Conservation (phyloP, 2,888 invertebrate species). For the Loripinus fragilis region DNA sequence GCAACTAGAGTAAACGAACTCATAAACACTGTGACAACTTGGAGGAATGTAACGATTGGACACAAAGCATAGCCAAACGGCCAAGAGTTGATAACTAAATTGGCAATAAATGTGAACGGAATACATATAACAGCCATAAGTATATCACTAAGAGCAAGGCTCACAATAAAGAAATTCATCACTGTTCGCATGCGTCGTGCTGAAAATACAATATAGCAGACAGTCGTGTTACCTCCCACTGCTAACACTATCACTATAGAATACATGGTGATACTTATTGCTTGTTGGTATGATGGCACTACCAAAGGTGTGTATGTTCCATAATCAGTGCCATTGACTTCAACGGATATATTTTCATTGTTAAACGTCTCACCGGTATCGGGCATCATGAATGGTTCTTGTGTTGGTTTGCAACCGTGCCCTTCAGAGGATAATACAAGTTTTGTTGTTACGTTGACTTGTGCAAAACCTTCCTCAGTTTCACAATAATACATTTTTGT, state of each 20-base stretch:
- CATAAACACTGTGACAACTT: constrained; percentile 86
- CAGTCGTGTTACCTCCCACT: constrained; percentile 85
- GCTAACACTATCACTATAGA: constrained; percentile 83
- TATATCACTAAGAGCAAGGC: constrained; percentile 83
- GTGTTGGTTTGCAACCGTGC: too few relatives aligned
- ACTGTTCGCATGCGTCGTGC: constrained; percentile 95
- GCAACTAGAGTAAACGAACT: constrained; percentile 96
- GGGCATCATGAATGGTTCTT: too few relatives aligned
- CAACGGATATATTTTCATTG: too few relatives aligned
- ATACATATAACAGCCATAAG: constrained; percentile 84
- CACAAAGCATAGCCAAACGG: constrained; percentile 93
- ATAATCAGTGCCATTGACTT: not conserved
- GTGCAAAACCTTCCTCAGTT: too few relatives aligned
- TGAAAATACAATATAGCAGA: constrained; percentile 93
- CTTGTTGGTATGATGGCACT: constrained; percentile 75
- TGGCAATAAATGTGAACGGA: constrained; percentile 88
- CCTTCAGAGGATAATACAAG: too few relatives aligned
- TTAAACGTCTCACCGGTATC: too few relatives aligned
- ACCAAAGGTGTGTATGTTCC: constrained; percentile 47
- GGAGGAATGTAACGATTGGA: constrained; percentile 92
- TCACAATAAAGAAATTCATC: constrained; percentile 88
- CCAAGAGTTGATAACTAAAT: constrained; percentile 92
- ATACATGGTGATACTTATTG: constrained; percentile 83
- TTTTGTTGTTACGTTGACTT: too few relatives aligned
- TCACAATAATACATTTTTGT: too few relatives aligned